phyloP scores from a whole-genome alignment of 2,113 vertebrate species.

The Paramisgurnus dabryanus region DNA sequence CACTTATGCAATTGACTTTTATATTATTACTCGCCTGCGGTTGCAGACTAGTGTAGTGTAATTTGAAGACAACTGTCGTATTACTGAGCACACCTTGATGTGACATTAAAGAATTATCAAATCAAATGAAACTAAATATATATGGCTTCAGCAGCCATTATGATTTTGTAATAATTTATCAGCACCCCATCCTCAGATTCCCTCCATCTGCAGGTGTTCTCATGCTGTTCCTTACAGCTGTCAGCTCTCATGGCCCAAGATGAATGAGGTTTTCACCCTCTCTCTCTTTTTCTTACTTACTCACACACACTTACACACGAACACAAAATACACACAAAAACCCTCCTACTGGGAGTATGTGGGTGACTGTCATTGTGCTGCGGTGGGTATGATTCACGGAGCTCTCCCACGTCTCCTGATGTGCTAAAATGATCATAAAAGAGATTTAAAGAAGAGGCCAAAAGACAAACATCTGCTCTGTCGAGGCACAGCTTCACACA shows the following conservation, averaged over 20 bases:
- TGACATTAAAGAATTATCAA: neutral
- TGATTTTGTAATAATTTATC: constrained; percentile 9
- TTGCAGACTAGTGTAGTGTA: neutral
- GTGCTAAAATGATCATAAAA: constrained; percentile 27
- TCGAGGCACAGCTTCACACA: constrained; percentile 2
- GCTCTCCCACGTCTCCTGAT: constrained; percentile 19
- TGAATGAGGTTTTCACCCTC: constrained; percentile 45
- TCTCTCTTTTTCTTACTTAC: constrained; percentile 14
- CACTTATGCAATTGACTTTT: no score
- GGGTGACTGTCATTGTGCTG: constrained; percentile 43
- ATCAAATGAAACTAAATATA: constrained; percentile 25
- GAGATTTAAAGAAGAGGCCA: constrained; percentile 16
- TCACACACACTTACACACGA: neutral
- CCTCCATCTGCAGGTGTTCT: constrained; percentile 47
- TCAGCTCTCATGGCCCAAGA: constrained; percentile 45
- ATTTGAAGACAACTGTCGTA: no score
- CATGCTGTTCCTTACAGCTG: constrained; percentile 47
- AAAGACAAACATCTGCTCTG: constrained; percentile 25
- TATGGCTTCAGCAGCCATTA: constrained; percentile 1
- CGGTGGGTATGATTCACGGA: constrained; percentile 40
- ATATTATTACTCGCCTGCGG: no score
- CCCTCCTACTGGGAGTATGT: constrained; percentile 5
- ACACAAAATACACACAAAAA: constrained; percentile 27
- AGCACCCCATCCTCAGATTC: neutral
- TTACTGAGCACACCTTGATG: no score